Evolutionary conservation across 2,113 vertebrate species (phyloP), one percentile per base, ranked within the genome.

Genomic region (Oreochromis aureus): DNA sequence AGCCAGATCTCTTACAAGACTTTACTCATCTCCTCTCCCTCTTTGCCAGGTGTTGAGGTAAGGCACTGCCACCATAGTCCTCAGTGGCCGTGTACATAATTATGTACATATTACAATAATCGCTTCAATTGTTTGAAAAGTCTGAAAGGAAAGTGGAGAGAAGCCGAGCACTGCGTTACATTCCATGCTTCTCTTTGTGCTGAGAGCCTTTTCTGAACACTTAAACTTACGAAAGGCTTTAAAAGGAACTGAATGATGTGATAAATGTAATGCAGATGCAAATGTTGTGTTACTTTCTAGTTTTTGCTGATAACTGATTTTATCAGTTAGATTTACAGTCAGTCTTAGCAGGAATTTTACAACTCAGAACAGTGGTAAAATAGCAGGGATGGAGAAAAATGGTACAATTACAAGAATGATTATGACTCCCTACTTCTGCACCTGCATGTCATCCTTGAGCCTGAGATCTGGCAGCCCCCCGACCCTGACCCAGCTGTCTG

Each of bases 1-100:
- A 96, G 71, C 71, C 71, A 78, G 95, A 96, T 92, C 88, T 92
- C 79, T 44, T 48, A 81, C 81, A 90, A 89, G 44, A 91, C 79
- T 10, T 78, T 83, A 80, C 87, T 92, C 86, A 54, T 63, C 90
- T 87, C 76, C 88, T 87, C 88, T 83, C 12, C 55, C 56, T 76
- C 46, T 71, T 73, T 61, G 54, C 73, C 87, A 83, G 82, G 76
- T 80, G 80, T 83, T 78, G 24, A 13, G 32, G n/a, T 15, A 36
- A 48, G 22, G 46, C 11, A 39, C 8, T 7, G 32, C 11, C 9
- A 69, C 16, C 32, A 61, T 2, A 15, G 39, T 41, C 22, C 19
- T 54, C 19, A 16, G 11, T 4, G 13, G 27, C 34, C 7, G 69
- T 69, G 18, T 34, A 36, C 6, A 22, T 9, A 59, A 53, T 53